phyloP scores from a whole-genome alignment of 2,888 invertebrate species.

The Harpalus rufipes region DNA sequence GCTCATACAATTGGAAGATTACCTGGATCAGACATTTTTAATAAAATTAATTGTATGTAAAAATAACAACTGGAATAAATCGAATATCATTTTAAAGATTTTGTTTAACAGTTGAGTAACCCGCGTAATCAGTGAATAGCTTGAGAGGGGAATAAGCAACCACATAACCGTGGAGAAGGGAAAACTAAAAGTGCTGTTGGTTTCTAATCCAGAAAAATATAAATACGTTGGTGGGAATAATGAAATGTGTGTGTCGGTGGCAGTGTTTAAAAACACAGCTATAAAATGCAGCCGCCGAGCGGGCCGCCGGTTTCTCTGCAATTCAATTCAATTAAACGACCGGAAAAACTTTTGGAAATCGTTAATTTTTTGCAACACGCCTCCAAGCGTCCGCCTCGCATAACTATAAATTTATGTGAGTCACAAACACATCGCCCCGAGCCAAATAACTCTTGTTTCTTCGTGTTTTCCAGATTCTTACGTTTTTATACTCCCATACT shows the following conservation, averaged over 20 bases:
- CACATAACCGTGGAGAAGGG: background rate
- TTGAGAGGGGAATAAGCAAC: too few species aligned
- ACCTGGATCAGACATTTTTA: too few species aligned
- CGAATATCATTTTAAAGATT: too few species aligned
- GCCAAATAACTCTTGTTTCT: slow-evolving; percentile 65
- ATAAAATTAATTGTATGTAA: too few species aligned
- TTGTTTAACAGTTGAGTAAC: too few species aligned
- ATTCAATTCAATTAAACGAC: slow-evolving; percentile 77
- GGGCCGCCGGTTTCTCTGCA: slow-evolving; percentile 73
- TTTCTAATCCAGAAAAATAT: slow-evolving; percentile 58
- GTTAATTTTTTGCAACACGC: slow-evolving; percentile 75
- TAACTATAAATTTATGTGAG: slow-evolving; percentile 68
- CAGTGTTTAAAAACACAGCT: slow-evolving; percentile 69
- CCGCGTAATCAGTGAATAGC: too few species aligned
- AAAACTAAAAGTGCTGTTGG: slow-evolving; percentile 24
- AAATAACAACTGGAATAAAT: too few species aligned
- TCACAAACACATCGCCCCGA: slow-evolving; percentile 66
- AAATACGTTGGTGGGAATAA: slow-evolving; percentile 53
- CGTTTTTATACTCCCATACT: slow-evolving; percentile 28
- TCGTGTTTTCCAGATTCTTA: slow-evolving; percentile 50
- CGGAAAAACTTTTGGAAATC: slow-evolving; percentile 76
- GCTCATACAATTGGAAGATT: too few species aligned
- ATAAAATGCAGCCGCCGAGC: slow-evolving; percentile 76
- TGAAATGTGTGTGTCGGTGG: slow-evolving; percentile 65
- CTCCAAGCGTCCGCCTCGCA: slow-evolving; percentile 62